Percentiles rank a stretch among this genome's conserved stretches.
Evolutionary conservation across 2,113 vertebrate species (phyloP).

Genomic region (Canis aureus): DNA sequence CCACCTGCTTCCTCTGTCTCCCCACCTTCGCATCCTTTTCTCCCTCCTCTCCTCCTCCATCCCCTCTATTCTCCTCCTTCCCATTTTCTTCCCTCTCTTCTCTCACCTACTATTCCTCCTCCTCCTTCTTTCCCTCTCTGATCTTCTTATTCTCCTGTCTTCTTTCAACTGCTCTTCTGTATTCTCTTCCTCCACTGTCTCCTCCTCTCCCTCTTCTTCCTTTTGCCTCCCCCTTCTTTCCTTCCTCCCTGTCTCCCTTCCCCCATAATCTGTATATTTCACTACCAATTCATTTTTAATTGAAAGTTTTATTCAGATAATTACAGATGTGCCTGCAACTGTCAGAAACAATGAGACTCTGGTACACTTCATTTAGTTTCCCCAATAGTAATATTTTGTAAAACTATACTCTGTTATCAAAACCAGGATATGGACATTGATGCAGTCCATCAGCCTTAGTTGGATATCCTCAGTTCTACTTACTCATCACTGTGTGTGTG

Average conservation of each 20-base stretch:
- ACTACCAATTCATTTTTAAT: not conserved
- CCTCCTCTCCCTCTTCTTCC: too few relatives aligned
- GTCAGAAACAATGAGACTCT: not conserved
- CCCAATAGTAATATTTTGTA: not conserved
- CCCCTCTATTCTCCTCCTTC: too few relatives aligned
- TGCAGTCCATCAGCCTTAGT: not conserved
- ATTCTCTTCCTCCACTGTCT: not conserved
- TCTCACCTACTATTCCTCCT: not conserved
- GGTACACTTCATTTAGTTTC: not conserved
- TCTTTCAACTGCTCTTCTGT: not conserved
- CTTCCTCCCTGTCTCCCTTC: not conserved
- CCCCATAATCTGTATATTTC: not conserved
- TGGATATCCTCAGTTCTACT: too few relatives aligned
- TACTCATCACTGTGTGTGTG: not conserved
- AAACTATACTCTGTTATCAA: not conserved
- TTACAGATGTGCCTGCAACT: not conserved
- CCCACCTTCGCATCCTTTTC: not conserved
- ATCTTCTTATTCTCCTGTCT: not conserved
- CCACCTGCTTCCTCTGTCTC: not conserved
- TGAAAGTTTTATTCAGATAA: not conserved
- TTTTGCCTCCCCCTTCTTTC: not conserved
- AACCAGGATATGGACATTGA: not conserved
- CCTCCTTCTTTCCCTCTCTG: not conserved
- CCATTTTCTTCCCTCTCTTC: accelerated
- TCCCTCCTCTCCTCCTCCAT: not conserved